Base-by-base conservation (phyloP, 2,888 invertebrate genomes). In the Ctenicera cuprea region DNA sequence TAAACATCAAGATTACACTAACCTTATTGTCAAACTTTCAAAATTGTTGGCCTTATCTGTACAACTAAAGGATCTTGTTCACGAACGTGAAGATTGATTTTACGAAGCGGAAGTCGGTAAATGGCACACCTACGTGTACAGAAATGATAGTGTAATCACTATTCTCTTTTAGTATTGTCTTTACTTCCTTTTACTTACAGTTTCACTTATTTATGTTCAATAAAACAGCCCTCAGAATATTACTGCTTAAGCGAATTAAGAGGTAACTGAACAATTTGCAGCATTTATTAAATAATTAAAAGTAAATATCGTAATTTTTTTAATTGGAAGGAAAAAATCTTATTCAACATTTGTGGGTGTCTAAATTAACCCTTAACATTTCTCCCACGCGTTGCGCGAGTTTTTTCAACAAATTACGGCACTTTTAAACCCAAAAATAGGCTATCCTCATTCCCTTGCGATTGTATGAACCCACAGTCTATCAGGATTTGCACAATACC, bases 81-180 rank as follows among this genome's bases (percentile, higher is more conserved):
- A 59, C 59, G 59, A 59, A 59, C 38, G 18, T 59, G 38, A 59
- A 59, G 59, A 59, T 59, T 59, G 38, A 59, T 59, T 59, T 59
- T 59, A 38, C 59, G 59, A 38, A 59, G 59, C 59, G 59, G 59
- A 59, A 59, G 20, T 20, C 59, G 16, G 57, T 57, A 57, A 57
- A 57, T 57, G 57, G 57, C 57, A 57, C 57, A 37, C 57, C 57
- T 57, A 57, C 57, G 57, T 57, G 57, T 33, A 50, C 22, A 50
- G 50, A 50, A 50, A 50, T 50, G 22, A 50, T 50, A 33, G 37
- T 37, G 33, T 7, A 16, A n/a, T 57, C 33, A 37, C 33, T 57
- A 33, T 18, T 18, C 12, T 57, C 52, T 33, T 33, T 57, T n/a
- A 41, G n/a, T n/a, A n/a, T n/a, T n/a, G n/a, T n/a, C n/a, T n/a